Evolutionary conservation across 2,797 vertebrate species (phyloP).

Genomic region (Oreochromis grahami): DNA sequence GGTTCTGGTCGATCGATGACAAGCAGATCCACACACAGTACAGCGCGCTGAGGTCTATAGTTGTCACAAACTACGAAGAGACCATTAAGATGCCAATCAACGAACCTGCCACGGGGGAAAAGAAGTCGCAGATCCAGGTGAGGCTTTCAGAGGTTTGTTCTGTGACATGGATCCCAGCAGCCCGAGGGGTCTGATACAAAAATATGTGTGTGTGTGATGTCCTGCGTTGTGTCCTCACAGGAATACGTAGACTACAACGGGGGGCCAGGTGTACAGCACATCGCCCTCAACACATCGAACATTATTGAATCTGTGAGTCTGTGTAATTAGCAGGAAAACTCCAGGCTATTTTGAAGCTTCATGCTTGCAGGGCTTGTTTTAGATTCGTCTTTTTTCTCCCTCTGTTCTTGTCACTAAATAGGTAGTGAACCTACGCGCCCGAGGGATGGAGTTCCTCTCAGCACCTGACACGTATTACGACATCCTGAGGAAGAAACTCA

Average conservation of each 20-base stretch:
- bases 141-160: not conserved
- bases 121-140: constrained; percentile 84
- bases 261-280: constrained; percentile 83
- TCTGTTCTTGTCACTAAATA: constrained; percentile 31
- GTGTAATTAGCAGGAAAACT: not conserved
- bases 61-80: constrained; percentile 84
- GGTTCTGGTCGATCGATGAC: constrained; percentile 87
- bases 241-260: constrained; percentile 85
- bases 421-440: constrained; percentile 75
- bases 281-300: constrained; percentile 81
- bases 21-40: constrained; percentile 83
- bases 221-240: constrained; percentile 41
- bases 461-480: constrained; percentile 79
- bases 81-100: constrained; percentile 89
- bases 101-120: constrained; percentile 79
- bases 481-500: constrained; percentile 73
- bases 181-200: not conserved
- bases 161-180: not conserved
- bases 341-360: not conserved
- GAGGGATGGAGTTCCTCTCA: constrained; percentile 79
- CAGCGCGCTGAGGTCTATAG: constrained; percentile 82
- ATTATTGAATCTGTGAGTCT: constrained; percentile 80
- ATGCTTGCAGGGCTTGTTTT: not conserved
- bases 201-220: not conserved
- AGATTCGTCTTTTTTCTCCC: not conserved